Evolutionary conservation across 64 coral and sea anemone species (phyloP), one percentile per base, ranked within the genome.

Genomic region (Stichodactyla mertensii): DNA sequence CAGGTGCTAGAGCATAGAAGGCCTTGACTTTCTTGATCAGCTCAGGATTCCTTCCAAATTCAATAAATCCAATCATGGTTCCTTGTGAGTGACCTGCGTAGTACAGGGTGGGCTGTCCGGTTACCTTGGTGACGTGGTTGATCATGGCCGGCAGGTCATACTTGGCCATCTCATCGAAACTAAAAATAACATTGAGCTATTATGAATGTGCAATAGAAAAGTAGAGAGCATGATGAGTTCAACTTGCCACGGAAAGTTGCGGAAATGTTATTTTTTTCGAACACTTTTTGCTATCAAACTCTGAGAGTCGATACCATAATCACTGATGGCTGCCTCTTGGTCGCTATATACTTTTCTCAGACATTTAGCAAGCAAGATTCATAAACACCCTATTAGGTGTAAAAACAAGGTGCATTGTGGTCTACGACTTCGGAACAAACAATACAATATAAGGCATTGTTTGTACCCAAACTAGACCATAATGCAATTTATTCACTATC

Each of bases 31-130:
- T 98, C 52, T 84, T 83, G 45, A 92, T 92, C 56, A 98, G 66
- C 7, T 79, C 82, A 74, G 94, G 91, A 27, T 98, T 98, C 61
- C 82, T 70, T 52, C 89, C 64, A n/a, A 98, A 69, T 22, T 85
- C 96, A 52, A 92, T 92, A 24, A 98, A 98, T 7, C 89, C 92
- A 14, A 98, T 98, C 54, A 92, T 87, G 18, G 85, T 90, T 31
- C 96, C 96, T 55, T 98, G 96, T 9, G 96, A 98, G 61, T 98
- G 96, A 14, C 87, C 96, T 57, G 88, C 93, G 20, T 98, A 98
- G 62, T 94, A 90, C 52, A 98, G 23, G 52, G 71, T 78, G 9
- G 85, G 31, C 52, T 98, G 92, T 8, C 81, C 79, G 16, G 96
- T 94, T 57, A 78, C 79, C 5, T 84, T 89, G 19, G 88, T 77